These are phyloP conservation scores for Darevskia mixta DNA, from an alignment of 2,797 vertebrate species.

Conservation along the genomic window DNA sequence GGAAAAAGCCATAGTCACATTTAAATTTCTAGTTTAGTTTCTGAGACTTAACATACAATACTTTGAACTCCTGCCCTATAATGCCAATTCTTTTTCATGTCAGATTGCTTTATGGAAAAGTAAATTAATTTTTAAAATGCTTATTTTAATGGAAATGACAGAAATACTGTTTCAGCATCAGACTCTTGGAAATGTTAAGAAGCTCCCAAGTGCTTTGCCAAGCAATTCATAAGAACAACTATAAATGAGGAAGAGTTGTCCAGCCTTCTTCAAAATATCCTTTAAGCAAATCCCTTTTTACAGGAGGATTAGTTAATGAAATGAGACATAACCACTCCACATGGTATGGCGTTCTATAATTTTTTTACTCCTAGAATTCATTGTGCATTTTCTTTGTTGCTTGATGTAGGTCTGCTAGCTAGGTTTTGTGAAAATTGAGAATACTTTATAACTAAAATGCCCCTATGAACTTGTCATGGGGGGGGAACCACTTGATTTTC, in stretches of 20 bases:
- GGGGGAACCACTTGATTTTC: background rate
- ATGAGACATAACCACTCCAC: constrained; percentile 64
- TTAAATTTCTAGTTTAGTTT: background rate
- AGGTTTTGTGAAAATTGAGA: fast-evolving
- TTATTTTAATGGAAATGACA: constrained; percentile 10
- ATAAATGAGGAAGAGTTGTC: constrained; percentile 41
- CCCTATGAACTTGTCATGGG: background rate
- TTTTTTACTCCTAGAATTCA: background rate
- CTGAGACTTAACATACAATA: background rate
- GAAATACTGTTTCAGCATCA: constrained; percentile 10
- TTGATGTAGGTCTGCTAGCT: constrained; percentile 22
- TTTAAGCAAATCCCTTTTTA: constrained; percentile 66
- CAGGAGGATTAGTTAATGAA: constrained; percentile 69
- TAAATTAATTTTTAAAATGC: background rate
- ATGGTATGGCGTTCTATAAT: constrained; percentile 19
- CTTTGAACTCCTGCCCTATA: background rate
- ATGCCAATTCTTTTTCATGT: background rate
- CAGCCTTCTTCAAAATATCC: constrained; percentile 54
- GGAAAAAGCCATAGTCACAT: background rate
- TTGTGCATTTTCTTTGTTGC: constrained; percentile 48
- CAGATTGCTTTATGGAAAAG: constrained; percentile 1
- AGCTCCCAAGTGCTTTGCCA: background rate
- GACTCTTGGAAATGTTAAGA: constrained; percentile 25
- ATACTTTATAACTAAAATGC: background rate
- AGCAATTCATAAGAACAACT: background rate